A percentile compares a stretch with the other conserved stretches of the same genome.
These are phyloP conservation scores for Drosophila barbarae DNA, from an alignment of 2,888 invertebrate species.

Conservation along the genomic window DNA sequence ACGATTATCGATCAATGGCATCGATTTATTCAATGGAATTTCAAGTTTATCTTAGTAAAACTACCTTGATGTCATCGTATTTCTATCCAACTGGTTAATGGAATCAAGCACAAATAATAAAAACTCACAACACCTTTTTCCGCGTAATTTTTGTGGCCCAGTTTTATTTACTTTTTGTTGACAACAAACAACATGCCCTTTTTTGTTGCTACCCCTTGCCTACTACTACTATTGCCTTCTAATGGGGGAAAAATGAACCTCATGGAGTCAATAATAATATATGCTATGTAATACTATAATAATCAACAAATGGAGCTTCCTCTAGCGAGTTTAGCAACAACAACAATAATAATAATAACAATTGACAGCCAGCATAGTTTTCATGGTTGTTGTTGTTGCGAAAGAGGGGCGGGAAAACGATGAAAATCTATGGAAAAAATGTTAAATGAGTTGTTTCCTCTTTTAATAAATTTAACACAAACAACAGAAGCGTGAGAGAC, in stretches of 20 bases:
- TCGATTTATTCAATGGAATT: not conserved
- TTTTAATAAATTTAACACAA: slow-evolving; percentile 49
- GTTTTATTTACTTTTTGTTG: not conserved
- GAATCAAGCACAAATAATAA: not conserved
- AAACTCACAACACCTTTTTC: not conserved
- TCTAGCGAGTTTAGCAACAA: slow-evolving; percentile 17
- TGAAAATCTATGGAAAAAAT: slow-evolving; percentile 43
- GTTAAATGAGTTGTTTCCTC: slow-evolving; percentile 67
- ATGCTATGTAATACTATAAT: slow-evolving; percentile 4
- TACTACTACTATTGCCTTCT: not conserved
- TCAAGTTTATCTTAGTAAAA: not conserved
- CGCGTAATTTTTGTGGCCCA: slow-evolving; percentile 13
- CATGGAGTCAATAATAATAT: slow-evolving; percentile 24
- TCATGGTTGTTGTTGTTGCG: slow-evolving; percentile 23
- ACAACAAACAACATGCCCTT: not conserved
- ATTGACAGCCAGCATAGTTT: slow-evolving; percentile 39
- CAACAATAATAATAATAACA: slow-evolving; percentile 23
- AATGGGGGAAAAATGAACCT: slow-evolving; percentile 14
- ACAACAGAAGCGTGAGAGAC: slow-evolving; percentile 18
- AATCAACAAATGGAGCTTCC: slow-evolving; percentile 29
- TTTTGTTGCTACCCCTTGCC: not conserved
- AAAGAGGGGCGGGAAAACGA: slow-evolving; percentile 24
- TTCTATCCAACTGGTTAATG: not conserved
- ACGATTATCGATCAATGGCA: not conserved
- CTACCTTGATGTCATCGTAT: not conserved